Evolutionary conservation across 92 coral and sea anemone genomes (phyloP).

Genomic region (Porites cylindrica): DNA sequence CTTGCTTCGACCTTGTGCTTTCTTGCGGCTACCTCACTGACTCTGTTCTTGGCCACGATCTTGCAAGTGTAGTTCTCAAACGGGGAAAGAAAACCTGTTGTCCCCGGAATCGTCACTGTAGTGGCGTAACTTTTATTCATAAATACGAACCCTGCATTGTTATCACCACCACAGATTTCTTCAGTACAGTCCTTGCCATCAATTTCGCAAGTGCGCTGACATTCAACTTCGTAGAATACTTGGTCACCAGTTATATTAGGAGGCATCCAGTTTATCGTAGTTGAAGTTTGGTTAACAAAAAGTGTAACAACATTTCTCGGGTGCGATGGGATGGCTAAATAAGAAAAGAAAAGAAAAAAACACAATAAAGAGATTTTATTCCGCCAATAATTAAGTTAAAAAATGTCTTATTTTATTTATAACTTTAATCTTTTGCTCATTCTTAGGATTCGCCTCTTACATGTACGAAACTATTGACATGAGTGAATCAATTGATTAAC

Average conservation of each 20-base stretch:
- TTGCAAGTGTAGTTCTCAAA: background rate
- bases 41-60: background rate
- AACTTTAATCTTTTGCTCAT: no score
- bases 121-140: background rate
- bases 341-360: background rate
- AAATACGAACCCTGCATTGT: background rate
- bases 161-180: conserved; percentile 44
- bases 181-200: conserved; percentile 46
- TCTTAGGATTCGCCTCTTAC: background rate
- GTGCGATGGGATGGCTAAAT: conserved; percentile 6
- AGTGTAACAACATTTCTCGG: background rate
- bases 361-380: background rate
- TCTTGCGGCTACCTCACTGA: background rate
- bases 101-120: background rate
- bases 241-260: conserved; percentile 1
- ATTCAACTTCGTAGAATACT: conserved; percentile 16
- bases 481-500: background rate
- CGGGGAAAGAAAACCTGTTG: background rate
- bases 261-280: background rate
- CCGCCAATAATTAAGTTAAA: no score
- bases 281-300: conserved; percentile 20
- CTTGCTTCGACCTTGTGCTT: background rate
- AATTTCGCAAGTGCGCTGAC: background rate
- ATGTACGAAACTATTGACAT: background rate
- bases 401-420: no score